Conservation (phyloP, 2,113 vertebrate genomes). For the Podarcis muralis region DNA sequence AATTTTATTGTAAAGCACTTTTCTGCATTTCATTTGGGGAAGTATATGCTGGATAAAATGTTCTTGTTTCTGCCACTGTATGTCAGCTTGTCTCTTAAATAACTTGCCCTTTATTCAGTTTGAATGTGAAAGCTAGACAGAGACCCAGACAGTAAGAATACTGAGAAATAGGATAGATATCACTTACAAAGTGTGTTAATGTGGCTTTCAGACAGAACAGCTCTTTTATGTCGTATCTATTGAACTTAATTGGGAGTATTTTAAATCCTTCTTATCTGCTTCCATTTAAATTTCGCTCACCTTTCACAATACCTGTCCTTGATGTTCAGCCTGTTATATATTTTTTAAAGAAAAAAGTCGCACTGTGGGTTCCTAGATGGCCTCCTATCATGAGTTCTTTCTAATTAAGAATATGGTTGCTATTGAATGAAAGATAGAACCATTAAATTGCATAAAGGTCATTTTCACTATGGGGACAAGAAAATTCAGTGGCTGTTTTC, state of each 20-base stretch:
- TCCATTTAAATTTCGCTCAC: background rate
- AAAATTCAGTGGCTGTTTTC: fast-evolving
- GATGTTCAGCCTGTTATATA: background rate
- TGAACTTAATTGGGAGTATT: background rate
- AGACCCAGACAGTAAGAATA: background rate
- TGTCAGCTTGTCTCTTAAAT: background rate
- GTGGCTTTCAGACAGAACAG: fast-evolving
- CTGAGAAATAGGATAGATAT: background rate
- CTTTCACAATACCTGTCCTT: background rate
- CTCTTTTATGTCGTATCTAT: background rate
- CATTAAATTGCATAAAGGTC: background rate
- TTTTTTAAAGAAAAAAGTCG: background rate
- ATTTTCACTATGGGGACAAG: background rate
- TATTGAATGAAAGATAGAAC: background rate
- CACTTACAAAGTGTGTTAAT: background rate
- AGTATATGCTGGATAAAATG: background rate
- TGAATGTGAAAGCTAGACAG: background rate
- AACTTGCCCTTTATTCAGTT: background rate
- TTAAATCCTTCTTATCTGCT: background rate
- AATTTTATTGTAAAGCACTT: background rate
- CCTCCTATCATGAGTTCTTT: conserved; percentile 6
- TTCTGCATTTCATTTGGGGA: background rate
- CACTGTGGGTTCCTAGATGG: background rate
- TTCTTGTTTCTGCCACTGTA: background rate
- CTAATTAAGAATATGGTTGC: background rate